Evolutionary conservation across 1,140 invertebrate species (phyloP), one percentile per base, ranked within the genome.

Genomic region (Panagrolaimus sp.): DNA sequence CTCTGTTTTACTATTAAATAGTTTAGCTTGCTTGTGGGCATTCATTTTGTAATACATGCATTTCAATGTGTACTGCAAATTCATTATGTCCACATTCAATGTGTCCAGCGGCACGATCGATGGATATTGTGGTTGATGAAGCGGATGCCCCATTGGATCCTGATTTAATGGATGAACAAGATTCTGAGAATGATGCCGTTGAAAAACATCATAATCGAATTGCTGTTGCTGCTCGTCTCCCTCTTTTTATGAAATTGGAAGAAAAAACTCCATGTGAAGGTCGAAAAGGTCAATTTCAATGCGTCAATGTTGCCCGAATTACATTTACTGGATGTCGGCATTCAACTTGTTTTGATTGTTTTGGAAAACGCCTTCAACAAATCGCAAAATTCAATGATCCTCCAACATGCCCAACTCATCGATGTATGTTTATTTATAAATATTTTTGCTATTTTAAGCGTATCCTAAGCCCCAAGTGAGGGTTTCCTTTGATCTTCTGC

Each of bases 51-150:
- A 52, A 52, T 24, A 52, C 48, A 8, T 52, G 48, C 10, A 52
- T 52, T 10, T 52, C 48, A n/a, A 52, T 52, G 48, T 52, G 48
- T 24, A 52, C 48, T 4, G 48, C 48, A 8, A 52, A n/a, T 24
- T n/a, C 26, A 7, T 24, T 52, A n/a, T 52, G 48, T 24, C 48
- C 48, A 21, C 48, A 52, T 8, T 24, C 48, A 7, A 52, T 52
- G 48, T 52, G 48, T 52, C 26, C 48, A 1, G 17, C 48, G 1
- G 48, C 26, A n/a, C 48, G 48, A 12, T 52, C 48, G 48, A 52
- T 52, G 48, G 48, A 52, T 8, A 52, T 52, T 52, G 48, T 52
- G n/a, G 48, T 52, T 24, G 48, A 52, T 52, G 48, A 52, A 52
- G 48, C 48, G n/a, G 48, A 52, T 52, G 48, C 17, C 4, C 48